Conservation (phyloP, 2,113 vertebrate species). For the Nothobranchius kuhntae region DNA sequence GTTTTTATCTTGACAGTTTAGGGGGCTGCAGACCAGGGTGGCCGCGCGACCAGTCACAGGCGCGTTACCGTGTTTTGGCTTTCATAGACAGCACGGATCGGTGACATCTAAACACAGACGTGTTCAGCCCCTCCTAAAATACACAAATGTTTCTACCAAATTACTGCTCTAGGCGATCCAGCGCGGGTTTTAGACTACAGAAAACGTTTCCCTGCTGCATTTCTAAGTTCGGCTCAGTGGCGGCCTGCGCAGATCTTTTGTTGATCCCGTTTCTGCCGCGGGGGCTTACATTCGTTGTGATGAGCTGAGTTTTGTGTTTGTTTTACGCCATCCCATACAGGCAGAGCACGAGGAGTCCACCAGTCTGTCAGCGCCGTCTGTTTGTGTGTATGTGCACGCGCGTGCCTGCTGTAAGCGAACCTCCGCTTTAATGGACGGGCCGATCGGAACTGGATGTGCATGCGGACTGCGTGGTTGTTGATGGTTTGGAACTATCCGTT, state of each 20-base stretch:
- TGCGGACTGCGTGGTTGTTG: background rate
- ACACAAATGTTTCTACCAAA: background rate
- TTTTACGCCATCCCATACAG: too few species aligned
- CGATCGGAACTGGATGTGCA: background rate
- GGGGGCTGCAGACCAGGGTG: constrained; percentile 44
- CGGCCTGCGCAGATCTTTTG: constrained; percentile 20
- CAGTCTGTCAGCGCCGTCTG: background rate
- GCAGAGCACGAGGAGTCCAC: background rate
- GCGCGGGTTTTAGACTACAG: background rate
- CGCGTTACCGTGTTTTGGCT: too few species aligned
- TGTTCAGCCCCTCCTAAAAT: too few species aligned
- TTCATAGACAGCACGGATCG: too few species aligned
- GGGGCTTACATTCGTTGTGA: background rate
- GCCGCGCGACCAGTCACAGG: too few species aligned
- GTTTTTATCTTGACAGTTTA: constrained; percentile 68
- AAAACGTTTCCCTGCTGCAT: too few species aligned
- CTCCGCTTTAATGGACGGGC: too few species aligned
- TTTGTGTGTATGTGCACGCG: background rate
- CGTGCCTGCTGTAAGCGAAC: too few species aligned
- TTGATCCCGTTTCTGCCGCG: constrained; percentile 36
- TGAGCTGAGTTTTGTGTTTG: too few species aligned
- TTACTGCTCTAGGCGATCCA: background rate
- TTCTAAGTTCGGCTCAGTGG: constrained; percentile 18
- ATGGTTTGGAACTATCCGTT: constrained; percentile 39
- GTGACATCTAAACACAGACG: too few species aligned